phyloP scores from a whole-genome alignment of 1,140 invertebrate species.

The Hyposmocoma kahamanoa region DNA sequence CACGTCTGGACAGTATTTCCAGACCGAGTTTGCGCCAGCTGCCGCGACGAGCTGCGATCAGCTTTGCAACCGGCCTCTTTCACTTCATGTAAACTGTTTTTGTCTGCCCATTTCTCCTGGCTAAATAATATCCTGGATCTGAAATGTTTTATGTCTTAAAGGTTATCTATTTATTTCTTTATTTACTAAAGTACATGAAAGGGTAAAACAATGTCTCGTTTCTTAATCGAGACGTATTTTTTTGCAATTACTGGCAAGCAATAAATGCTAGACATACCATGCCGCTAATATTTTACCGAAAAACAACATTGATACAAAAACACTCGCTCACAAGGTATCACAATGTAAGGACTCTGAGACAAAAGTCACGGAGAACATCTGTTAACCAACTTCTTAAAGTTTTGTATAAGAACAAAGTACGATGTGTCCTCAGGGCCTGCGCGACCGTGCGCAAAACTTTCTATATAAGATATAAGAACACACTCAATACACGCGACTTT shows the following conservation, averaged over 20 bases:
- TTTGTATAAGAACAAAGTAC: slow-evolving; percentile 39
- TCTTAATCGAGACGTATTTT: too few relatives aligned
- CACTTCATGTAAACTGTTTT: too few relatives aligned
- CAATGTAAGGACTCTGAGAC: slow-evolving; percentile 26
- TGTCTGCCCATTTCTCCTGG: too few relatives aligned
- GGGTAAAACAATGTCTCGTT: too few relatives aligned
- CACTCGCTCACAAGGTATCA: slow-evolving; percentile 18
- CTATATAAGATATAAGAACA: slow-evolving; percentile 33
- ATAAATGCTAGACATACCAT: too few relatives aligned
- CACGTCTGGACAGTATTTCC: slow-evolving; percentile 48
- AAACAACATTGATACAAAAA: neutral
- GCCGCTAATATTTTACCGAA: too few relatives aligned
- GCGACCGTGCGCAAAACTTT: slow-evolving; percentile 20
- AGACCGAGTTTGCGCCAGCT: slow-evolving; percentile 24
- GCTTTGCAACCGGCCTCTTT: slow-evolving; percentile 2
- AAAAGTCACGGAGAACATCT: slow-evolving; percentile 45
- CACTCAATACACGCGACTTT: slow-evolving; percentile 27
- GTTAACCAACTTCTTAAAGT: slow-evolving; percentile 43
- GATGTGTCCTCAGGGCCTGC: slow-evolving; percentile 33
- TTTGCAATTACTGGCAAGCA: too few relatives aligned
- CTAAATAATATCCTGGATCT: too few relatives aligned
- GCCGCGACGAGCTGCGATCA: slow-evolving; percentile 9
- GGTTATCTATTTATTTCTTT: too few relatives aligned
- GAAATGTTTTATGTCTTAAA: too few relatives aligned
- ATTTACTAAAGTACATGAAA: too few relatives aligned